Percentiles rank a stretch among this genome's conserved stretches.
These are phyloP conservation scores for Poicephalus gulielmi DNA, from an alignment of 2,113 vertebrate species.

Conservation along the genomic window DNA sequence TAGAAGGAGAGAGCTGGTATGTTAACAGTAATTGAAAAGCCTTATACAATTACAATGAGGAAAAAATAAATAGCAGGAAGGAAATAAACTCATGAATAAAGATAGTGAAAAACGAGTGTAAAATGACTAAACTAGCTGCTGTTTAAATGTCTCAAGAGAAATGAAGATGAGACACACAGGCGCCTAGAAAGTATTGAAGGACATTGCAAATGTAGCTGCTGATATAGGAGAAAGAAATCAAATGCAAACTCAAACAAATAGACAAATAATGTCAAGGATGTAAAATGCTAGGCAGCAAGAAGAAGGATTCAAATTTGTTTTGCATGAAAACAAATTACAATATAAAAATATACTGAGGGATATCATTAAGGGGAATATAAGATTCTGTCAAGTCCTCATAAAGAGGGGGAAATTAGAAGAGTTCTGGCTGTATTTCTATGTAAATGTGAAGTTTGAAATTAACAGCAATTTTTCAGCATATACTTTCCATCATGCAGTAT, in stretches of 20 bases:
- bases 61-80: slow-evolving; percentile 23
- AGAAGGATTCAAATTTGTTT: background rate
- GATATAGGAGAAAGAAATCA: background rate
- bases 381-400: background rate
- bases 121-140: background rate
- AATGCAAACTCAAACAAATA: background rate
- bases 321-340: background rate
- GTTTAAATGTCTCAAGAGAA: background rate
- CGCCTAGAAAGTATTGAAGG: background rate
- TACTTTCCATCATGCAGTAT: background rate
- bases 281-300: background rate
- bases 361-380: background rate
- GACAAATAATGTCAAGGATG: background rate
- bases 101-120: background rate
- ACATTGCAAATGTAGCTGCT: background rate
- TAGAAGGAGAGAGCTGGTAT: background rate
- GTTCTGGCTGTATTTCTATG: background rate
- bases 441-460: background rate
- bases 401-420: accelerated
- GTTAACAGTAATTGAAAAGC: background rate
- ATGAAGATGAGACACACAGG: background rate
- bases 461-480: background rate
- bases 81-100: slow-evolving; percentile 36
- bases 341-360: background rate
- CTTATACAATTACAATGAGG: background rate